Evolutionary conservation across 2,797 vertebrate species (phyloP), one percentile per base, ranked within the genome.

Genomic region (Pangasius sanitwongsei): DNA sequence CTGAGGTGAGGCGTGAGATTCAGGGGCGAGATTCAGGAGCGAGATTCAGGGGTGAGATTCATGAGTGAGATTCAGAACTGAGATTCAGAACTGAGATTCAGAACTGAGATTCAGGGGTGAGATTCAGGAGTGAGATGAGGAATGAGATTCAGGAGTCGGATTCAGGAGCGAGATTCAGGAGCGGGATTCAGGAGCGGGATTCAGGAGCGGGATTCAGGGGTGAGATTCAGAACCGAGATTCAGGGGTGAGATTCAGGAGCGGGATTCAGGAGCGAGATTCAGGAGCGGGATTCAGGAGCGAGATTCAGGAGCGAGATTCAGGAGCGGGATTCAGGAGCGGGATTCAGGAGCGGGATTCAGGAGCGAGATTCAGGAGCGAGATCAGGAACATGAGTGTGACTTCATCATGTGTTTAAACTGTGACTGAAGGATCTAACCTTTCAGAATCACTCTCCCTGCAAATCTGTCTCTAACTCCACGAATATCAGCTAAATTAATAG

Each of bases 401-500:
- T 57, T 57, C 55, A 31, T 37, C 6, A 7, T 41, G 69, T 20
- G 69, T 41, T 75, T 48, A 75, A 72, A 25, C 31, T 4, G 70
- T 55, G 53, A 87, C 65, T 86, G 69, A 55, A 44, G 13, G 59
- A 74, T 74, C 77, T 85, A 85, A 91, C 70, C 83, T 90, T 91
- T 88, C 61, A 55, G 25, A 70, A 75, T 74, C 80, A 20, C 53
- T 84, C 31, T 20, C 25, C 7, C 5, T 50, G 72, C 41, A 28
- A 28, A 48, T 13, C 23, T 28, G 72, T 28, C 41, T 48, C 37
- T 41, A 16, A 18, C 55, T 59, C 31, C 31, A 18, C 8, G 3
- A 72, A 80, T n/a, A 41, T 69, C 70, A 81, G n/a, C 25, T 69
- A 57, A 67, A 80, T 37, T 31, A 37, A 53, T 2, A 55, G 77